A percentile compares a stretch with the other conserved stretches of the same genome.
Conservation (phyloP, 35 echinoderm and acorn worm genomes). For the Ophiothrix spiculata region DNA sequence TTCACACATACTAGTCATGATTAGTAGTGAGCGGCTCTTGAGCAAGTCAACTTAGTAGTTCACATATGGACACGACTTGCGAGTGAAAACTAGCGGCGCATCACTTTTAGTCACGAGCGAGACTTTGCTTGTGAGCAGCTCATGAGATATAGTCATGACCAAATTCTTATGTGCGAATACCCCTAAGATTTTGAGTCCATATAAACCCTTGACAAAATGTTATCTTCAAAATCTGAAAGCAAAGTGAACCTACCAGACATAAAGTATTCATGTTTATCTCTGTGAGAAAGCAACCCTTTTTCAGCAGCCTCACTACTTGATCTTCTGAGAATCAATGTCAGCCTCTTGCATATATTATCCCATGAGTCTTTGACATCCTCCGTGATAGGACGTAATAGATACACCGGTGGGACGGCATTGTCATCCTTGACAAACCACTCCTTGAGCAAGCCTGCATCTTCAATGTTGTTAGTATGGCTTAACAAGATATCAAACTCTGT, state of each 20-base stretch:
- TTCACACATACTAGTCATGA: too few species aligned
- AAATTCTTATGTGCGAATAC: too few species aligned
- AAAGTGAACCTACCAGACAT: slow-evolving; percentile 62
- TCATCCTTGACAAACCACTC: slow-evolving; percentile 63
- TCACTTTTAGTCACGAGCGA: too few species aligned
- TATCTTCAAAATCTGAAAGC: too few species aligned
- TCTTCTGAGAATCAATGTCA: slow-evolving; percentile 44
- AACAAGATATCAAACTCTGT: slow-evolving; percentile 49
- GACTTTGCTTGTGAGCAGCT: too few species aligned
- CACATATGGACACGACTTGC: too few species aligned
- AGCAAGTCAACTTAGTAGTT: too few species aligned
- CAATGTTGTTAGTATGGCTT: slow-evolving; percentile 24
- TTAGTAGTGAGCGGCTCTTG: too few species aligned
- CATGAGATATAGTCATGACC: too few species aligned
- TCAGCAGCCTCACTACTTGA: slow-evolving; percentile 34
- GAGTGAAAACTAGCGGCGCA: too few species aligned
- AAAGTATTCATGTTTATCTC: slow-evolving; percentile 63
- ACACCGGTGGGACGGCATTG: slow-evolving; percentile 62
- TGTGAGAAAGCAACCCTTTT: slow-evolving; percentile 31
- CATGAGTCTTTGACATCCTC: slow-evolving; percentile 46
- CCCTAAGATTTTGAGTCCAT: too few species aligned
- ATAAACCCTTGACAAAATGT: too few species aligned
- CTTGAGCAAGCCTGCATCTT: slow-evolving; percentile 21
- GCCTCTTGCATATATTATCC: slow-evolving; percentile 41
- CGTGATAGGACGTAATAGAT: slow-evolving; percentile 76